Percentiles rank a stretch among this genome's conserved stretches.
Conservation (phyloP, 2,113 vertebrate genomes). For the Actenoides hombroni region DNA sequence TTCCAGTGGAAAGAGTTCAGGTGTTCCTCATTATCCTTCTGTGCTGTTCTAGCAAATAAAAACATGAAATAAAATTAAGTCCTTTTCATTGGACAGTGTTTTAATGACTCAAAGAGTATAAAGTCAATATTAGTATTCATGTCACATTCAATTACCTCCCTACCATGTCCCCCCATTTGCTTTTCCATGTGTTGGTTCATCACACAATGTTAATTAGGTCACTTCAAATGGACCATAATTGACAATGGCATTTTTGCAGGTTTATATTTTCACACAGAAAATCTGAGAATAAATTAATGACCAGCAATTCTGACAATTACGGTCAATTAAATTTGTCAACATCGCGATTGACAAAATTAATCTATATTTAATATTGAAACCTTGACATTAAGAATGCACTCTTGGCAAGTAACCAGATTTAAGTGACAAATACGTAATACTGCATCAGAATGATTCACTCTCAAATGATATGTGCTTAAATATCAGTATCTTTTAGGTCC, state of each 20-base stretch:
- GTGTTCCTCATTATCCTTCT: background rate
- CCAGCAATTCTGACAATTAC: slow-evolving; percentile 85
- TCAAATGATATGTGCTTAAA: background rate
- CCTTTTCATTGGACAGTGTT: slow-evolving; percentile 9
- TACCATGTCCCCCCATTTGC: slow-evolving; percentile 73
- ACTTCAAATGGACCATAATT: slow-evolving; percentile 79
- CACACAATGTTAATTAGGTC: slow-evolving; percentile 87
- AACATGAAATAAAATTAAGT: slow-evolving; percentile 8
- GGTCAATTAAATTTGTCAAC: slow-evolving; percentile 82
- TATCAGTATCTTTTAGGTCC: background rate
- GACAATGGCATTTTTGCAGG: slow-evolving; percentile 80
- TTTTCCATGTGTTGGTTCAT: slow-evolving; percentile 76
- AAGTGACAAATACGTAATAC: background rate
- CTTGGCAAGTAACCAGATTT: background rate
- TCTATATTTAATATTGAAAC: slow-evolving; percentile 65
- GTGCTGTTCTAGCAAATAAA: background rate
- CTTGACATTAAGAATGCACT: slow-evolving; percentile 21
- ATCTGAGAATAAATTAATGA: slow-evolving; percentile 83
- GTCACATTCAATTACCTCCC: slow-evolving; percentile 80
- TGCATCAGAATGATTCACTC: background rate
- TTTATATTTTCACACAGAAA: slow-evolving; percentile 78
- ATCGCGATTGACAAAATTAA: slow-evolving; percentile 66
- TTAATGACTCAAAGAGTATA: slow-evolving; percentile 65
- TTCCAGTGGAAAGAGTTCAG: slow-evolving; percentile 1
- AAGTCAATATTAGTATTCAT: slow-evolving; percentile 80